Percentiles rank a stretch among this genome's conserved stretches.
These are phyloP conservation scores for Kradibia gibbosae DNA, from an alignment of 1,140 invertebrate genomes.

Conservation along the genomic window DNA sequence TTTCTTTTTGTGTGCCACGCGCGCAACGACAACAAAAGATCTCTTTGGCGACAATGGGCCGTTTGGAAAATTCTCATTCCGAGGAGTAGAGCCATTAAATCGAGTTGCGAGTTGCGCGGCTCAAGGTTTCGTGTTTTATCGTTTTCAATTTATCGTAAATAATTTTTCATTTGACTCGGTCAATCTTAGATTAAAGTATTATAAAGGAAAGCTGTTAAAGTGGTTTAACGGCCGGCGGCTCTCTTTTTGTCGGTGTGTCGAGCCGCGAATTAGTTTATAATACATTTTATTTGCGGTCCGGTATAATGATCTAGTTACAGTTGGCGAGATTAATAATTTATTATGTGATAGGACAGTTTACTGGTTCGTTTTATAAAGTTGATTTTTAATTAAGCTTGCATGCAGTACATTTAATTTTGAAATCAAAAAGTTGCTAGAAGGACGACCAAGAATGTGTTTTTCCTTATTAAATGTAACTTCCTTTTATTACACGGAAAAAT, in stretches of 20 bases:
- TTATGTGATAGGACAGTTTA: slow-evolving; percentile 41
- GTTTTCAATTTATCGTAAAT: slow-evolving; percentile 45
- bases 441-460: slow-evolving; percentile 22
- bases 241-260: slow-evolving; percentile 25
- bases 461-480: not conserved
- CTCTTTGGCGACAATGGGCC: slow-evolving; percentile 32
- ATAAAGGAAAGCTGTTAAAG: slow-evolving; percentile 27
- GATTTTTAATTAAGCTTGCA: slow-evolving; percentile 40
- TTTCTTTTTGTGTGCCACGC: not conserved
- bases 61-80: slow-evolving; percentile 35
- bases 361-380: slow-evolving; percentile 26
- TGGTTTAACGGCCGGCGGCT: slow-evolving; percentile 22
- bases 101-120: not conserved
- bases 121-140: slow-evolving; percentile 43
- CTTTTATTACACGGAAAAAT: not conserved
- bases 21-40: slow-evolving; percentile 15
- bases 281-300: slow-evolving; percentile 38
- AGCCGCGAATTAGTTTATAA: slow-evolving; percentile 35
- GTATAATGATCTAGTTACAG: slow-evolving; percentile 30
- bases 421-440: slow-evolving; percentile 23
- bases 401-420: slow-evolving; percentile 30
- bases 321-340: slow-evolving; percentile 40
- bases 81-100: slow-evolving; percentile 17
- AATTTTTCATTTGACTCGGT: slow-evolving; percentile 40
- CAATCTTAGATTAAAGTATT: slow-evolving; percentile 38